Evolutionary conservation across 2,113 vertebrate species (phyloP), one percentile per base, ranked within the genome.

Genomic region (Ailurus styani): DNA sequence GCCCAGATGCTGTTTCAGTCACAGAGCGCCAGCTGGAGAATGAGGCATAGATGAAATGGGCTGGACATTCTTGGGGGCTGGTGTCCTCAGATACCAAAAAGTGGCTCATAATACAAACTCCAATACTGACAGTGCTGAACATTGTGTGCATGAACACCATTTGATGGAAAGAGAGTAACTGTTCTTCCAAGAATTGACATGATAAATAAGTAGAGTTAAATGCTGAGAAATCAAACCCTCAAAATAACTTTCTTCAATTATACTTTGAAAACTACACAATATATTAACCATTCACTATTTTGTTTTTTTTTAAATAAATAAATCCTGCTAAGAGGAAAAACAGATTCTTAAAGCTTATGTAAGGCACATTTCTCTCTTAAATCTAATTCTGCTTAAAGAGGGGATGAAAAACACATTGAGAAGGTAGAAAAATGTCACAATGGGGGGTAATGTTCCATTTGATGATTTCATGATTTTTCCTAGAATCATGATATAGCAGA

Each of bases 311-410:
- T 78, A 1, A 34, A 78, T 18, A 73, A 73, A 18, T 45, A 93
- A 87, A 52, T 79, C 31, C 7, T 50, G 40, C 10, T 12, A 17
- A 7, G 2, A 78, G 17, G 34, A 90, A 60, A 37, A 60, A 50
- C 1, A n/a, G 17, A 6, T 66, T 66, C 7, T 84, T 84, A 68
- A 96, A 87, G 81, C 50, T 47, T 70, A 29, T 5, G 4, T 37
- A 70, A 86, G 86, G 15, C 14, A 75, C 8, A 73, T 93, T 88
- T 88, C 11, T 93, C 87, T 90, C 21, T 68, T 83, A 18, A 82
- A 60, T 27, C 0, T 4, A 90, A 25, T 27, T 68, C 31, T 75
- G 4, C 10, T n/a, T 60, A 10, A 54, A 75, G 4, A 14, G 18
- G 62, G 12, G 29, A n/a, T 23, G 18, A 90, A 64, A 77, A 87